Base-by-base conservation (phyloP, 2,113 vertebrate species). In the Ginglymostoma cirratum region DNA sequence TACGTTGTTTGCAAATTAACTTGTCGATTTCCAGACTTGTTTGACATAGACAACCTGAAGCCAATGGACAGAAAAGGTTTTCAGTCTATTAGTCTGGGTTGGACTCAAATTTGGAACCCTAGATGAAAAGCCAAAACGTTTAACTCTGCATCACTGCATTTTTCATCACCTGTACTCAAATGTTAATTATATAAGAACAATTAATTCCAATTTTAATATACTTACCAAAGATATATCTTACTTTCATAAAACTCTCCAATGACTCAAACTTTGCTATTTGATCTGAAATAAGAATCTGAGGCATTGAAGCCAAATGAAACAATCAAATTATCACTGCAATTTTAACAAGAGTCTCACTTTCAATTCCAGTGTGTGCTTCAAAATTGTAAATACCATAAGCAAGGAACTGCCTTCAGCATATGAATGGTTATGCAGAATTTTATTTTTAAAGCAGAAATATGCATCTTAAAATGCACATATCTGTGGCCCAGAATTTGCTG, bases 401-500 rank as follows among this genome's bases (percentile, higher is more conserved):
- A 72, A 72, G 38, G 52, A 95, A 76, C 23, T 69, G 72, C 34
- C 38, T 72, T 66, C 30, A 61, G 34, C 42, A 48, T 42, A 94
- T 69, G 38, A 48, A 69, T 42, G 24, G 0, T n/a, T 45, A 0
- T 48, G 67, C 23, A 94, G 24, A 42, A 48, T 45, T 42, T 70
- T 70, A 24, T 45, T 42, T 38, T 94, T 69, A 1, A 95, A 48
- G 94, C 23, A 95, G 30, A 72, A 30, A 95, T 17, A 95, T 72
- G 23, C 67, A 95, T 76, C 72, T 48, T 52, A 72, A 70, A 45
- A 3, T 6, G 72, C 2, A 1, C 67, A 0, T 38, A 69, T 38
- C 66, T 30, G 69, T 95, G 94, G 34, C 8, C 86, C 86, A 89
- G 86, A 61, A 89, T 55, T 89, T 89, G 52, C 89, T 66, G 55